Evolutionary conservation across 2,888 invertebrate species (phyloP).

Genomic region (Drosophila atroscutellata): DNA sequence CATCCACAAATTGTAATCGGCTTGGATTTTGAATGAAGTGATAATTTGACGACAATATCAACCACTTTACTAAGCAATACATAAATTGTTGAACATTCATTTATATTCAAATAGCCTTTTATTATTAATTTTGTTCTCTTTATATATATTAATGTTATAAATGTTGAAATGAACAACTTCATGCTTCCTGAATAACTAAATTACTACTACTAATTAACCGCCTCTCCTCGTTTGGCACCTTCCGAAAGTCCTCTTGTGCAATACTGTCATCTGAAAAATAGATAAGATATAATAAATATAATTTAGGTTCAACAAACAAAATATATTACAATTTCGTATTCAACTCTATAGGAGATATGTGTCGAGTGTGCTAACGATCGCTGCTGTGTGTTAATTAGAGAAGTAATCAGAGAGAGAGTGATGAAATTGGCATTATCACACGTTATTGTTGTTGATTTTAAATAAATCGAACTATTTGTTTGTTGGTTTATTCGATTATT

Average conservation of each 20-base stretch:
- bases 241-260: slow-evolving; percentile 57
- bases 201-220: slow-evolving; percentile 24
- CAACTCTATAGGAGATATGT: background rate
- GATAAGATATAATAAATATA: slow-evolving; percentile 24
- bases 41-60: background rate
- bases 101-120: background rate
- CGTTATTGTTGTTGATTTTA: background rate
- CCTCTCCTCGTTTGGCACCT: slow-evolving; percentile 43
- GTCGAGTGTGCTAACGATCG: background rate
- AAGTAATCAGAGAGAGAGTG: background rate
- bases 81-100: background rate
- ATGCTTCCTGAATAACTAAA: slow-evolving; percentile 27
- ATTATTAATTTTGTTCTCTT: background rate
- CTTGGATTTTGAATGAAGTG: background rate
- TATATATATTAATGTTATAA: slow-evolving; percentile 8
- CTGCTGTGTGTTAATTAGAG: background rate
- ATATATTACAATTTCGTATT: background rate
- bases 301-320: background rate
- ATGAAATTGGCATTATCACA: background rate
- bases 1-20: background rate
- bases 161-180: slow-evolving; percentile 19
- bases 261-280: slow-evolving; percentile 60
- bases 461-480: background rate
- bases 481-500: background rate
- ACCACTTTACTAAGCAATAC: background rate